Percentiles rank a stretch among this genome's conserved stretches.
Evolutionary conservation across 53 echinoderm and acorn worm species (phyloP).

Genomic region (Holothuria scabra): DNA sequence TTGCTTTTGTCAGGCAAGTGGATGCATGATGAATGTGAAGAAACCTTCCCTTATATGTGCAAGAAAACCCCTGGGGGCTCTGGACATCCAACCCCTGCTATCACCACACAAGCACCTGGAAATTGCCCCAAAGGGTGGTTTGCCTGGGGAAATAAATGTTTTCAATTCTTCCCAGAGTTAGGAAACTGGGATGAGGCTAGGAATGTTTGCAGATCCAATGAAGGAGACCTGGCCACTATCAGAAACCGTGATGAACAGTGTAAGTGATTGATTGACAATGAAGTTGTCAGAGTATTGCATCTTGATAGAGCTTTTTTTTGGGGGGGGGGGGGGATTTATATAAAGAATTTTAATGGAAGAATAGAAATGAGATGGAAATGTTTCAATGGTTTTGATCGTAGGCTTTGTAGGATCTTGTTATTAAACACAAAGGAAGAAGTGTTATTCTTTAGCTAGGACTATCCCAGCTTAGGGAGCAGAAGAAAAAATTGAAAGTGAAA

Average conservation of each 20-base stretch:
- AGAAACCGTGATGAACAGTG: slow-evolving; percentile 56
- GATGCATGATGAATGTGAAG: slow-evolving; percentile 46
- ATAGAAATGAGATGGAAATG: no score
- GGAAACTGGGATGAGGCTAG: slow-evolving; percentile 53
- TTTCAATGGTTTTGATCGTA: no score
- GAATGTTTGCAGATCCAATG: slow-evolving; percentile 43
- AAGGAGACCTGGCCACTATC: slow-evolving; percentile 61
- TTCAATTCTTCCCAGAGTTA: slow-evolving; percentile 43
- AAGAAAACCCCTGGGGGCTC: slow-evolving; percentile 51
- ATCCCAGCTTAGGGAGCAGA: no score
- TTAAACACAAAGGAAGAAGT: no score
- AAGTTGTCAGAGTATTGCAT: no score
- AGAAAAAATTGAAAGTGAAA: no score
- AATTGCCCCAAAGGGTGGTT: slow-evolving; percentile 66
- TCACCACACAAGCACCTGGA: slow-evolving; percentile 54
- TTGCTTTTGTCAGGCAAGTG: slow-evolving; percentile 46
- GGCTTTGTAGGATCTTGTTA: no score
- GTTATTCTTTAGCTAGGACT: no score
- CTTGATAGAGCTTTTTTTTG: no score
- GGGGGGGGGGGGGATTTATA: no score
- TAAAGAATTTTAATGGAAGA: no score
- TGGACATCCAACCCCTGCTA: slow-evolving; percentile 44
- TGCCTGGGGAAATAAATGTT: slow-evolving; percentile 68
- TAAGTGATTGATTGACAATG: slow-evolving; percentile 24
- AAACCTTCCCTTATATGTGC: slow-evolving; percentile 51